A percentile compares a stretch with the other conserved stretches of the same genome.
phyloP scores from a whole-genome alignment of 2,797 vertebrate species.

The Sebastes vulpes region DNA sequence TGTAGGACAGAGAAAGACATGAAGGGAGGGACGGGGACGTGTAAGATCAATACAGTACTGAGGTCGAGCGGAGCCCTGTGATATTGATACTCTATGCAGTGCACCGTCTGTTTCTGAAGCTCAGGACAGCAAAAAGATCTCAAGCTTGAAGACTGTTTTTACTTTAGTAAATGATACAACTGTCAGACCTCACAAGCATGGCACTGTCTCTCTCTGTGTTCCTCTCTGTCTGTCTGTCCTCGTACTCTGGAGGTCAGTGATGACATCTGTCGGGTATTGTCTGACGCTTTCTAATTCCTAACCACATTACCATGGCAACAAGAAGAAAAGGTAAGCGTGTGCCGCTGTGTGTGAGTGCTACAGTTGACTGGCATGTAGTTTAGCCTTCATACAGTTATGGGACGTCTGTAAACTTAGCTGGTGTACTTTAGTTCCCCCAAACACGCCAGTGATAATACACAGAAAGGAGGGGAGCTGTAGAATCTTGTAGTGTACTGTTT shows the following conservation, averaged over 20 bases:
- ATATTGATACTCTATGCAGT: neutral
- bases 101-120: neutral
- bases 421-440: neutral
- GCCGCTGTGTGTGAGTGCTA: neutral
- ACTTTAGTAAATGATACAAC: neutral
- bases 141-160: neutral
- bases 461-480: neutral
- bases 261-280: slow-evolving; percentile 45
- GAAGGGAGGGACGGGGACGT: neutral
- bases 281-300: slow-evolving; percentile 29
- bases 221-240: neutral
- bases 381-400: neutral
- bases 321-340: slow-evolving; percentile 68
- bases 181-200: too few relatives aligned
- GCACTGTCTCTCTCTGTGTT: too few relatives aligned
- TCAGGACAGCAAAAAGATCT: too few relatives aligned
- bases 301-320: slow-evolving; percentile 69
- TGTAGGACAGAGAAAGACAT: neutral
- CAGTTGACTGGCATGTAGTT: neutral
- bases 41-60: neutral
- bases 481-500: too few relatives aligned
- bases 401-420: neutral
- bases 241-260: slow-evolving; percentile 41
- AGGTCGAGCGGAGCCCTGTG: neutral
- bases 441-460: neutral